phyloP scores from a whole-genome alignment of 1,140 invertebrate genomes.

The honey bee (Apis mellifera) region DNA sequence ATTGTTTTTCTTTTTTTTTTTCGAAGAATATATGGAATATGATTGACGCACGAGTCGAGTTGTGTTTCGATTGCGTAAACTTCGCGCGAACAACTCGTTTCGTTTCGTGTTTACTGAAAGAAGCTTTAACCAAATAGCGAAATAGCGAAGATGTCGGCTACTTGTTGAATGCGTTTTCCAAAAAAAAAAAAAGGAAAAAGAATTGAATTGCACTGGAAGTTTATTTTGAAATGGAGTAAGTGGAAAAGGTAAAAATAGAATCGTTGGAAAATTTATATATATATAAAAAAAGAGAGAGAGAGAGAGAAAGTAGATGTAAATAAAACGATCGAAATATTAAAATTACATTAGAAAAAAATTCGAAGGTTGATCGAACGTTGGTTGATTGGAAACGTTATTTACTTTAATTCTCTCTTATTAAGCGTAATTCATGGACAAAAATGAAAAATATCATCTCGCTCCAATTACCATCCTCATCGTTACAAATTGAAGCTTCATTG shows the following conservation, averaged over 20 bases:
- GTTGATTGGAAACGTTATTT: not conserved
- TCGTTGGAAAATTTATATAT: too few species aligned
- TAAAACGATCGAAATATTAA: too few species aligned
- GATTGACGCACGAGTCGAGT: not conserved
- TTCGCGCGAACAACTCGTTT: not conserved
- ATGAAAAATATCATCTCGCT: not conserved
- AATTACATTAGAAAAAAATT: not conserved
- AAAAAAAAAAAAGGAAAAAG: too few species aligned
- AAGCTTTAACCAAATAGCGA: not conserved
- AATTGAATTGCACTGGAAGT: too few species aligned
- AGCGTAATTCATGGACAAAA: not conserved
- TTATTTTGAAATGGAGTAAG: too few species aligned
- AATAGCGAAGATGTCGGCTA: too few species aligned
- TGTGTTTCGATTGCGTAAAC: not conserved
- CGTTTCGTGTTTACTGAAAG: not conserved
- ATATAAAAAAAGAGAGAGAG: too few species aligned
- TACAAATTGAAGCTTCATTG: not conserved
- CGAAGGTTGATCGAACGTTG: not conserved
- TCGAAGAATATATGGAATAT: not conserved
- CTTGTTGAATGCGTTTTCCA: too few species aligned
- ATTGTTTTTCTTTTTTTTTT: too few species aligned
- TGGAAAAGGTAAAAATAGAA: too few species aligned
- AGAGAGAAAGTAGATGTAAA: too few species aligned
- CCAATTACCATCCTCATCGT: not conserved
- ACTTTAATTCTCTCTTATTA: too few species aligned